A percentile compares a stretch with the other conserved stretches of the same genome.
Evolutionary conservation across 2,797 vertebrate genomes (phyloP).

Genomic region (Pagetopsis macropterus): DNA sequence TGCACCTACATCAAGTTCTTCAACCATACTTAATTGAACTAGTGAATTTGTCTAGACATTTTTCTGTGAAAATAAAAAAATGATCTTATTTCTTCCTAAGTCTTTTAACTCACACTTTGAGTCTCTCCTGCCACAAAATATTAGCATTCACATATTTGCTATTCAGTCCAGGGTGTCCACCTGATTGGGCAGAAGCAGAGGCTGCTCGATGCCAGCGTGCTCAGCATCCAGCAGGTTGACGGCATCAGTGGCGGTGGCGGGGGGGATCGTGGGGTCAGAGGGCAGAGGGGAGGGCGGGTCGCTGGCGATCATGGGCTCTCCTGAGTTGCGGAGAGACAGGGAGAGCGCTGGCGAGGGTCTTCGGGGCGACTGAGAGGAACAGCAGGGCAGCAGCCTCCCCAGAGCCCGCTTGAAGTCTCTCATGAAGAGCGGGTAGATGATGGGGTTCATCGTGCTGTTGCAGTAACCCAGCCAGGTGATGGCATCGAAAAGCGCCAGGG

Average conservation of each 20-base stretch:
- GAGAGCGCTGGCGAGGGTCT: conserved; percentile 89
- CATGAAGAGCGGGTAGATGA: conserved; percentile 99
- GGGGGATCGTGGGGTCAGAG: conserved; percentile 80
- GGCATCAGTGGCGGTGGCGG: conserved; percentile 66
- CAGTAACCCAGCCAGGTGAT: conserved; percentile 99
- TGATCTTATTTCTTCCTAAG: not conserved
- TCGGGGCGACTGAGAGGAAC: conserved; percentile 80
- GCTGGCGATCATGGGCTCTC: conserved; percentile 86
- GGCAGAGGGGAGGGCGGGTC: conserved; percentile 78
- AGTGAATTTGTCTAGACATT: conserved; percentile 1
- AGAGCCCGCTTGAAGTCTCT: conserved; percentile 96
- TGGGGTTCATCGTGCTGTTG: conserved; percentile 99
- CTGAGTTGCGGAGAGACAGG: conserved; percentile 93
- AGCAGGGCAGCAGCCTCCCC: conserved; percentile 90
- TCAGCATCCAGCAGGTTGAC: conserved; percentile 85
- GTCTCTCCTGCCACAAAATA: not conserved
- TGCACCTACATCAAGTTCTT: not conserved
- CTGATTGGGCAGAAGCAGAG: conserved; percentile 76
- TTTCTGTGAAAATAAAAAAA: conserved; percentile 4
- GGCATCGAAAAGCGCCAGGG: conserved; percentile 88
- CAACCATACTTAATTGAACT: not conserved
- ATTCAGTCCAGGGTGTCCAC: conserved; percentile 83
- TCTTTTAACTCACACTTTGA: not conserved
- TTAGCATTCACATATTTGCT: not conserved
- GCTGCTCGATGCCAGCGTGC: conserved; percentile 72